Evolutionary conservation across 2,888 invertebrate genomes (phyloP).

Genomic region (Phyto melanocephala): DNA sequence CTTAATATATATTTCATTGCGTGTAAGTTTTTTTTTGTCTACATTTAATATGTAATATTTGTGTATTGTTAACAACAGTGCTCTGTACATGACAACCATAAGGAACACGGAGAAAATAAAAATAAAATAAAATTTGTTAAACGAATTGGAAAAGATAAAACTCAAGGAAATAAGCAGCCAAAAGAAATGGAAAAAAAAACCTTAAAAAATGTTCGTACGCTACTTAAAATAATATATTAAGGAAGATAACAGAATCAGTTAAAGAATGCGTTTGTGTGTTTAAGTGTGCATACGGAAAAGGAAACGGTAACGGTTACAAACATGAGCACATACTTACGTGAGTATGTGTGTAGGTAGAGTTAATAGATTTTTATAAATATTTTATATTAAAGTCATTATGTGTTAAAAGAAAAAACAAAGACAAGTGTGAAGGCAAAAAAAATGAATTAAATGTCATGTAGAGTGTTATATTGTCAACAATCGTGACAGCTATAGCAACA

Average conservation of each 20-base stretch:
- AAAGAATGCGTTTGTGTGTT: neutral
- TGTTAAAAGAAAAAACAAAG: neutral
- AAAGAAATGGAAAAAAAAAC: neutral
- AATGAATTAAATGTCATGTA: conserved; percentile 7
- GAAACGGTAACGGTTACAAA: neutral
- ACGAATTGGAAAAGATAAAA: conserved; percentile 52
- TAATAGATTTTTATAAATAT: neutral
- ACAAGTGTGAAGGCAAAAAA: neutral
- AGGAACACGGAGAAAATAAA: neutral
- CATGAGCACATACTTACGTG: neutral
- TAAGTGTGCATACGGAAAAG: neutral
- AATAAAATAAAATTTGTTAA: conserved; percentile 46
- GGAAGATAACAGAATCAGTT: neutral
- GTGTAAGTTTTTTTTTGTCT: conserved; percentile 9
- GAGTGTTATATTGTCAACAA: conserved; percentile 5
- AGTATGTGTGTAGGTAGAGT: neutral
- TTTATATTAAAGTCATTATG: neutral
- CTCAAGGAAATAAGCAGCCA: neutral
- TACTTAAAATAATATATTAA: neutral
- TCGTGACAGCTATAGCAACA: neutral
- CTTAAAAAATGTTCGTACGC: neutral
- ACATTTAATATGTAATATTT: neutral
- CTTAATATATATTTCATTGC: neutral
- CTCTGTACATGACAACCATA: neutral
- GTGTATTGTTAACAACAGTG: conserved; percentile 26